Base-by-base conservation (phyloP, 2,797 vertebrate genomes). In the Thripadectes ignobilis region DNA sequence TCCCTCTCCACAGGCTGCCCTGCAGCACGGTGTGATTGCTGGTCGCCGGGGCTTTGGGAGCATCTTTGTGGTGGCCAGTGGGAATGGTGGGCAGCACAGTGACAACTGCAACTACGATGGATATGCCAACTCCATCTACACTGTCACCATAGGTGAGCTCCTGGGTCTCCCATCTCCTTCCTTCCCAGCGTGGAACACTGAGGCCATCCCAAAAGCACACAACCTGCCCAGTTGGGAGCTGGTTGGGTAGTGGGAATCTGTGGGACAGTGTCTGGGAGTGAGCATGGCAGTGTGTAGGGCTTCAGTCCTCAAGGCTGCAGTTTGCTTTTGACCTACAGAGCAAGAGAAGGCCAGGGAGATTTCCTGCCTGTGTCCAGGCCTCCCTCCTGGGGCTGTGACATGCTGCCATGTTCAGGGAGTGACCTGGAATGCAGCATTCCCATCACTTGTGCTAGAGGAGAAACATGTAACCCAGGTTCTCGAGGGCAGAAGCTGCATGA, bases 21-120 rank as follows among this genome's bases (percentile, higher is more conserved):
- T 99, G 92, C 99, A 99, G 96, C 99, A 99, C 2, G 99, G 99
- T 0, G 99, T 99, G 54, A 99, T 99, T 2, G 99, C 99, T 1
- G 99, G 99, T 9, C 98, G 99, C 85, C 98, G 96, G 55, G 99
- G 99, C 67, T 99, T 99, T 1, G 99, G 99, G 36, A 99, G 99
- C 97, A 99, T 99, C 93, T 99, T 99, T 2, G 99, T 99, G 58
- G 99, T 99, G 34, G 99, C 99, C 96, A 99, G 99, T 4, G 99
- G 99, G 81, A 99, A 99, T 0, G 99, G 99, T 12, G 99, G 99
- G 51, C 99, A 98, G 34, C 98, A 98, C 96, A 98, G 97, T 0
- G 99, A 99, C 98, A 99, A 99, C 98, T 99, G 99, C 98, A 99
- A 99, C 98, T 99, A 99, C 0, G 99, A 99, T 0, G 99, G 99